Percentiles rank a stretch among this genome's conserved stretches.
phyloP scores from a whole-genome alignment of 23 tunicate genomes.

The Ascidia mentula region DNA sequence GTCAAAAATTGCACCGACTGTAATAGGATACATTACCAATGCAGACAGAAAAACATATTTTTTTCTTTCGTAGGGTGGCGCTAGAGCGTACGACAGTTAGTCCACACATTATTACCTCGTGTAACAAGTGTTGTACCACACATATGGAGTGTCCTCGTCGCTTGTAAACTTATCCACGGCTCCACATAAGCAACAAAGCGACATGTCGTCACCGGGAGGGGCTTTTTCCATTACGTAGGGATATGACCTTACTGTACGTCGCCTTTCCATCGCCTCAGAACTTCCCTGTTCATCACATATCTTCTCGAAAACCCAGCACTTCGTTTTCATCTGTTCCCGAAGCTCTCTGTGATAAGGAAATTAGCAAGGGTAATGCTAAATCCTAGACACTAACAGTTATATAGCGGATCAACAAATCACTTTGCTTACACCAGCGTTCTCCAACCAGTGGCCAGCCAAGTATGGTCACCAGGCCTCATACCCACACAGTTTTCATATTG shows the following conservation, averaged over 20 bases:
- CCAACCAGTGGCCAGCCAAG: too few relatives aligned
- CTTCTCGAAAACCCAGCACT: not conserved
- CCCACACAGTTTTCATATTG: too few relatives aligned
- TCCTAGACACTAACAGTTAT: too few relatives aligned
- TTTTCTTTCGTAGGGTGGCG: too few relatives aligned
- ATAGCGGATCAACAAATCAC: too few relatives aligned
- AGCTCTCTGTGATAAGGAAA: not conserved
- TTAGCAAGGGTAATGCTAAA: not conserved
- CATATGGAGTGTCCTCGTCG: not conserved
- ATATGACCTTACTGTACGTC: not conserved
- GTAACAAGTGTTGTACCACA: not conserved
- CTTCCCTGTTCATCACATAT: constrained; percentile 5
- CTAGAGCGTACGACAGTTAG: too few relatives aligned
- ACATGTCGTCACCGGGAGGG: not conserved
- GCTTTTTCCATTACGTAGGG: not conserved
- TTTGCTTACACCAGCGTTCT: too few relatives aligned
- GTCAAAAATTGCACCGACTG: too few relatives aligned
- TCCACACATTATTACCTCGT: not conserved
- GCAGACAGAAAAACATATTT: too few relatives aligned
- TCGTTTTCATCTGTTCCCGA: not conserved
- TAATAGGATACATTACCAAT: too few relatives aligned
- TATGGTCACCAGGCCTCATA: too few relatives aligned
- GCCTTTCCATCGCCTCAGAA: not conserved
- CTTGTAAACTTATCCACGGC: not conserved
- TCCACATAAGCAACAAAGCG: not conserved